Base-by-base conservation (phyloP, 2,797 vertebrate genomes). In the Muscicapa comitata region DNA sequence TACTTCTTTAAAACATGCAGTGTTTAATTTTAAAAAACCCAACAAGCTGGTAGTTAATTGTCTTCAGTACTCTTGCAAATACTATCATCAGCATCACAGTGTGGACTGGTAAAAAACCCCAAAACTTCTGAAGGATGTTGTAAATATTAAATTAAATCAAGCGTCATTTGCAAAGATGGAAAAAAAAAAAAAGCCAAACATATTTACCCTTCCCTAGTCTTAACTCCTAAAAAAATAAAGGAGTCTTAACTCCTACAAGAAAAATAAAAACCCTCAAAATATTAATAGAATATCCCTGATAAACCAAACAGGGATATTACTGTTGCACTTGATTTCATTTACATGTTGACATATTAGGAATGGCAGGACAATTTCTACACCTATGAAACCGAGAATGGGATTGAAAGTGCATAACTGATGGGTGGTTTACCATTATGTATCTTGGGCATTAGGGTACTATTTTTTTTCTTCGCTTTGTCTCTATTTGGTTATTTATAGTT, bases 101-200 rank as follows among this genome's bases (percentile, higher is more conserved):
- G 6, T 50, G 2, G 11, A 73, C 24, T 48, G 11, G 42, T 24
- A 50, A 77, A 71, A 48, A 10, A 0, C 0, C 4, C 2, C 13
- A 10, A 19, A 42, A 26, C 5, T 24, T 85, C 20, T 50, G 23
- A 77, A 66, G 6, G 3, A 4, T 67, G 2, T 47, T 74, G 8
- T 24, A 62, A 93, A 66, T 6, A 54, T 19, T 71, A 61, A 81
- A 37, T 31, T 70, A 53, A 71, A 31, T 54, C 42, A 55, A 7
- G 31, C 61, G 7, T 19, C 35, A 62, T 4, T 57, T 45, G 1
- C 15, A 55, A 26, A 74, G 10, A 40, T 38, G 6, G 26, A 11
- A 50, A 67, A 50, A 50, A n/a, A 11, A 50, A 67, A 50, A 50
- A n/a, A 14, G 9, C 31, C 13, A 16, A 40, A 33, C 0, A 1